A percentile compares a stretch with the other conserved stretches of the same genome.
Conservation (phyloP, 2,797 vertebrate genomes). For the Parambassis ranga region DNA sequence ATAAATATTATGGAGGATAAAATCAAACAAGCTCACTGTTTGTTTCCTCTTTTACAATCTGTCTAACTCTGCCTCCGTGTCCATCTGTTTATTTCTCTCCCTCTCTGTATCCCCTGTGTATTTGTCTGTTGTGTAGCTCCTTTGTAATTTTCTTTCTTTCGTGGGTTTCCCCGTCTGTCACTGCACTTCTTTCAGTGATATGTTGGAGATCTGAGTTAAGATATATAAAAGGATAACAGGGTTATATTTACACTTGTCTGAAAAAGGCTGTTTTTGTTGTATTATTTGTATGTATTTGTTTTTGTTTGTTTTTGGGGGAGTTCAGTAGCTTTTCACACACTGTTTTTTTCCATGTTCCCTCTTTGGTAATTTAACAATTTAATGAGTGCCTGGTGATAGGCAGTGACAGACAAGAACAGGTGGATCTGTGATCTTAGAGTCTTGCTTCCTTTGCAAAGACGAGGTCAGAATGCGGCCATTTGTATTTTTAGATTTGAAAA, state of each 20-base stretch:
- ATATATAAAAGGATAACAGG: background rate
- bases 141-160: background rate
- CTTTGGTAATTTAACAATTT: too few species aligned
- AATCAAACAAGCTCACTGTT: constrained; percentile 25
- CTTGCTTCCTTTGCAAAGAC: too few species aligned
- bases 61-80: background rate
- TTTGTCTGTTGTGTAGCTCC: background rate
- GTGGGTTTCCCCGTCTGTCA: background rate
- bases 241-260: background rate
- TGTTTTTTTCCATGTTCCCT: too few species aligned
- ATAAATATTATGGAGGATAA: constrained; percentile 41
- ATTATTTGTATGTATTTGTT: background rate
- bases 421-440: too few species aligned
- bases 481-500: too few species aligned
- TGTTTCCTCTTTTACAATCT: constrained; percentile 13
- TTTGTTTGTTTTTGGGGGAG: background rate
- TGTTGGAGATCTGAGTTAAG: background rate
- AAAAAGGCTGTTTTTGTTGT: background rate
- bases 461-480: too few species aligned
- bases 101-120: background rate
- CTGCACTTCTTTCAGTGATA: background rate
- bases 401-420: too few species aligned
- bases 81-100: constrained; percentile 13
- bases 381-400: too few species aligned
- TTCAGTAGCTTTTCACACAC: too few species aligned